These are phyloP conservation scores for Molossus alvarezi DNA, from an alignment of 2,797 vertebrate genomes.

Conservation along the genomic window DNA sequence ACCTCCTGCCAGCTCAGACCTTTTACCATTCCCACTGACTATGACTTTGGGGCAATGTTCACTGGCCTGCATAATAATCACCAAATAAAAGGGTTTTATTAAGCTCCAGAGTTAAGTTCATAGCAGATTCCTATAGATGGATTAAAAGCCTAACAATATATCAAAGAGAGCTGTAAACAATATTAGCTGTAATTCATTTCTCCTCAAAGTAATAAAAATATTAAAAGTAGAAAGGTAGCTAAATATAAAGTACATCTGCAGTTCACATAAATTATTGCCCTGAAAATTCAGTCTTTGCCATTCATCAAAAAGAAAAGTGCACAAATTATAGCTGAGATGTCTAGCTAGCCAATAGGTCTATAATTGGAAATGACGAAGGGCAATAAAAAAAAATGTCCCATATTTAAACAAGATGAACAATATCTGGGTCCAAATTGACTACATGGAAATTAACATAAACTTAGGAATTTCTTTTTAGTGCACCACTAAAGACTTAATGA, in stretches of 20 bases:
- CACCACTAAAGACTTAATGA: background rate
- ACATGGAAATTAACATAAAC: slow-evolving; percentile 46
- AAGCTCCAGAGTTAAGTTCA: slow-evolving; percentile 7
- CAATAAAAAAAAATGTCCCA: background rate
- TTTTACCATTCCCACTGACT: slow-evolving; percentile 24
- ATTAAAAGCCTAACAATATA: slow-evolving; percentile 53
- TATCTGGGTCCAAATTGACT: slow-evolving; percentile 49
- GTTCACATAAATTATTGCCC: slow-evolving; percentile 67
- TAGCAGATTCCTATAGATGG: background rate
- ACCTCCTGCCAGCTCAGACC: too few relatives aligned
- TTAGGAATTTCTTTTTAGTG: slow-evolving; percentile 49
- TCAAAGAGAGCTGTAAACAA: slow-evolving; percentile 37
- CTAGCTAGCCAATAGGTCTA: slow-evolving; percentile 38
- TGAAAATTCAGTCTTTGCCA: slow-evolving; percentile 55
- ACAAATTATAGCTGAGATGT: slow-evolving; percentile 46
- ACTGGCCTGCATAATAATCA: slow-evolving; percentile 31
- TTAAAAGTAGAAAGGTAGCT: slow-evolving; percentile 19
- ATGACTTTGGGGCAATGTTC: slow-evolving; percentile 8
- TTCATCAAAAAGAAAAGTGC: slow-evolving; percentile 50
- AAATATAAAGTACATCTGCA: slow-evolving; percentile 64
- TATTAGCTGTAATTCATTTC: slow-evolving; percentile 57
- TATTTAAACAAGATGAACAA: slow-evolving; percentile 54
- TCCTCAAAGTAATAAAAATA: slow-evolving; percentile 65
- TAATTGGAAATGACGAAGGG: slow-evolving; percentile 60
- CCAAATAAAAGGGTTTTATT: slow-evolving; percentile 29